Evolutionary conservation across 2,888 invertebrate genomes (phyloP), one percentile per base, ranked within the genome.

Genomic region (Ferdinandea cuprea): DNA sequence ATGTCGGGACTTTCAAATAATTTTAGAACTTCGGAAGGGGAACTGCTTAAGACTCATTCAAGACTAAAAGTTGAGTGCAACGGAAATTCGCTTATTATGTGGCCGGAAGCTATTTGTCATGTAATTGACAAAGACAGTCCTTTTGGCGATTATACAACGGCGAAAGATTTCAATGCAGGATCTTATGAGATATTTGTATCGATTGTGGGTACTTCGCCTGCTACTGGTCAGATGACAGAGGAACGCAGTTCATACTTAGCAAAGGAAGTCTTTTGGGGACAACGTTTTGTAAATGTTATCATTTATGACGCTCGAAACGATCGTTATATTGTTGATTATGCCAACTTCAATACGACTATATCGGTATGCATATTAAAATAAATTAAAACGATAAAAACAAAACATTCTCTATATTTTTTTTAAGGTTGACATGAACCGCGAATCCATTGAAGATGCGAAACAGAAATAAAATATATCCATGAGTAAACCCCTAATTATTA

Each of bases 41-140:
- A 96, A 89, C 89, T 94, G 30, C 92, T 96, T 4, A 94, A 96
- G 89, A 94, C 94, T 87, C 95, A 96, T 87, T 93, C 94, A 86
- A 93, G 94, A 86, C 91, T 97, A 54, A 92, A 93, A 85, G 89
- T 95, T 81, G 93, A 93, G 88, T 93, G 94, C 78, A 92, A 93
- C 58, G 93, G 94, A 0, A 87, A 89, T 77, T 94, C 95, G 35
- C 89, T 93, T 37, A 95, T 97, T 87, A 93, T 96, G 46, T 98
- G 97, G 97, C 98, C 98, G 0, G 94, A 96, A 87, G 96, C 96
- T 1, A 93, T 98, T 8, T 95, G 95, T 9, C 98, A 98, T 89
- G 93, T 93, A 74, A 97, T 98, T 85, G 94, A 96, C 87, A 92
- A 92, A 8, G 89, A 90, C 21, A 96, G 96, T 87, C 98, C 98